Base-by-base conservation (phyloP, 2,797 vertebrate genomes). In the Crypturellus tataupa region DNA sequence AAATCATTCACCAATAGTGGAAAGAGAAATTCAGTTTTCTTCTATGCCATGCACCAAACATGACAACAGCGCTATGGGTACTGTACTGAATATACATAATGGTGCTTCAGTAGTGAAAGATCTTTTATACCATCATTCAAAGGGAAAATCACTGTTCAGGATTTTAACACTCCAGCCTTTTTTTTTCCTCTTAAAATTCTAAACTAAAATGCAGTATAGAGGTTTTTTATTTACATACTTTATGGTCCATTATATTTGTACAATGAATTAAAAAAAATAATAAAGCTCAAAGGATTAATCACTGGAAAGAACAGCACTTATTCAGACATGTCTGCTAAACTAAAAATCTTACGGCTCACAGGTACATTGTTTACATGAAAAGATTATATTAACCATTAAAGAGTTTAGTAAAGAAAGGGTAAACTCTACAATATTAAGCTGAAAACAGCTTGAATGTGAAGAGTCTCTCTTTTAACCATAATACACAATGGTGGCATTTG, bases 401-500 rank as follows among this genome's bases (percentile, higher is more conserved):
- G 65, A 85, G 65, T 89, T 95, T 85, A 91, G 72, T n/a, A 87
- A 77, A 71, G 77, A 90, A 90, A 58, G 80, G 90, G 91, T 87
- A 92, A 83, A 62, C 62, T 64, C 90, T 24, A 91, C 65, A 73
- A 78, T 55, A 42, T 94, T 88, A 93, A 86, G 59, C 65, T 87
- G 58, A 62, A 77, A 90, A 92, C 40, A 90, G 80, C 82, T 85
- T 37, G 92, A 69, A 55, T 87, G 69, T 87, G 94, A 91, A 92
- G 87, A 59, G 79, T 89, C 87, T 72, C 62, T 77, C 70, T 78
- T 91, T 89, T 80, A 80, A 35, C 35, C 55, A 12, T 47, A 55
- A n/a, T 80, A 64, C 2, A 3, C 11, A 1, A 0, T 3, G 49
- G 9, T 40, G 23, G 33, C 37, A 24, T 78, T 80, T 46, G 19